Base-by-base conservation (phyloP, 2,113 vertebrate species). In the Chaetops frenatus region DNA sequence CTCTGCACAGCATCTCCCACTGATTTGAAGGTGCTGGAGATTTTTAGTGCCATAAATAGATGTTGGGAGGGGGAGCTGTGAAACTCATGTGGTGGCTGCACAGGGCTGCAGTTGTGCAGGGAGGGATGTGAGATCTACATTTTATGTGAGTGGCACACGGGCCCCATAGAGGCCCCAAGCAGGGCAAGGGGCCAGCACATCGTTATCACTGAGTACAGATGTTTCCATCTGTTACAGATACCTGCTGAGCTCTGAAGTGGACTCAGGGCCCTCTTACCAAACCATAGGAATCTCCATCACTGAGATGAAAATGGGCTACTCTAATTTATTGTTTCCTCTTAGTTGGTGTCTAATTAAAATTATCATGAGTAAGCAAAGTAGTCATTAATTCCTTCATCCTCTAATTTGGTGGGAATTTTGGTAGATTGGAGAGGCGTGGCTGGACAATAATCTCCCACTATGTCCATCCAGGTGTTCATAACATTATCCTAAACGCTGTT, bases 21-120 rank as follows among this genome's bases (percentile, higher is more conserved):
- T 53, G 77, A 38, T 90, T 57, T 66, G 83, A 89, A 95, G 94
- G 90, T 94, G 93, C 60, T 70, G 74, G 48, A 57, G 86, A 29
- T n/a, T 87, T 90, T 92, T 51, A 71, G 51, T 60, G 83, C 93
- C 87, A 64, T 61, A 88, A 90, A 87, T 66, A 93, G 88, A 44
- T 1, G 2, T 12, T 44, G 54, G 53, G 51, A 57, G 69, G n/a
- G 62, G 87, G n/a, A 92, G 54, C 54, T 73, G 91, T 81, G 51
- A 71, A 77, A 67, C 50, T 45, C 48, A 33, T 27, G 12, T 3
- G 40, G 60, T 35, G 60, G 65, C 48, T 79, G 67, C 33, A 33
- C 15, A 29, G 74, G 62, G 67, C 74, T 72, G 38, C 38, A 33
- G 53, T 29, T 53, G 31, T 15, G 61, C 73, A 74, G 65, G 10